Base-by-base conservation (phyloP, 1,140 invertebrate genomes). In the Marisa cornuarietis region DNA sequence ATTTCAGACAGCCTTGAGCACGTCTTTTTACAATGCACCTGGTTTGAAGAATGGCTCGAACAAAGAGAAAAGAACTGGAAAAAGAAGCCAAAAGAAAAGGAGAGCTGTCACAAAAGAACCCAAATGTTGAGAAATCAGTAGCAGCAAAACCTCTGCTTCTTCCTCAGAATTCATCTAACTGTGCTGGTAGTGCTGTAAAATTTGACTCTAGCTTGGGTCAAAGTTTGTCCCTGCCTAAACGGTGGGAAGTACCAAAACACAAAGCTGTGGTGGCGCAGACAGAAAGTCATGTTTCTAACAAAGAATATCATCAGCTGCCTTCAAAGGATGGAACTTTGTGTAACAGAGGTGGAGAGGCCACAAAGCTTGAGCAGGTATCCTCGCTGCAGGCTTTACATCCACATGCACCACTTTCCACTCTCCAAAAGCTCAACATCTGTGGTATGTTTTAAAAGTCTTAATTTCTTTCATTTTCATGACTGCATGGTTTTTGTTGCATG, bases 31-130 rank as follows among this genome's bases (percentile, higher is more conserved):
- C 18, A 42, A 42, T 18, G 31, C 69, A 31, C 24, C 54, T 58
- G 49, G 5, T 71, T 24, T 49, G 20, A 20, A 42, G 69, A 71
- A 71, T 71, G 69, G 69, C 69, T 42, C 69, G 69, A 71, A 71
- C 69, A 42, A 71, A 71, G 69, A 71, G 49, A 42, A 31, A 71
- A 42, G 18, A 42, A 26, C 31, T 31, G 69, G 69, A 71, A 42
- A 71, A 71, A 26, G 24, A 31, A 24, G 26, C 69, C 5, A 42
- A 71, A 71, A 71, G 49, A 42, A 71, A 71, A 31, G 18, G 18
- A 42, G 26, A 71, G 10, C 18, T 20, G 49, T 20, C 26, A 71
- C n/a, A 31, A 42, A 31, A 42, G 9, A 42, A 42, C 0, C 18
- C 26, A 26, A 31, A 42, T 71, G 26, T 71, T 20, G 31, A 49